Percentiles rank a stretch among this genome's conserved stretches.
These are phyloP conservation scores for Hippocampus guttulatus DNA, from an alignment of 2,113 vertebrate species.

Conservation along the genomic window DNA sequence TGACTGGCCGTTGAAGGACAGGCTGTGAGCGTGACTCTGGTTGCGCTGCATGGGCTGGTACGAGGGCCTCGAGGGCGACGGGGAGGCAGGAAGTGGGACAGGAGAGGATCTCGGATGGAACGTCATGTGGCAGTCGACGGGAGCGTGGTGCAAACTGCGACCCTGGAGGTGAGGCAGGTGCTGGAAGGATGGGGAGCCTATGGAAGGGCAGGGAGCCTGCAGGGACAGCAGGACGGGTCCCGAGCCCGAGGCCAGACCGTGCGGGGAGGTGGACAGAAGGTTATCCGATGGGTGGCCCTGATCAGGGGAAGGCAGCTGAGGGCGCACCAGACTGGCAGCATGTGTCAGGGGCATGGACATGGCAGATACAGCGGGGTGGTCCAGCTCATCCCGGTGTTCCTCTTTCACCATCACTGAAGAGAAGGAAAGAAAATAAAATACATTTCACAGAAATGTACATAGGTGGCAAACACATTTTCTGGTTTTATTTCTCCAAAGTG, in stretches of 20 bases:
- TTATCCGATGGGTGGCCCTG: conserved; percentile 79
- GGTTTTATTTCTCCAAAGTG: not conserved
- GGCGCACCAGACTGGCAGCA: conserved; percentile 69
- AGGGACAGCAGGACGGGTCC: conserved; percentile 79
- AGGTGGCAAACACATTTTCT: too few species aligned
- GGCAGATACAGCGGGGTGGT: conserved; percentile 77
- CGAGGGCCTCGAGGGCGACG: conserved; percentile 73
- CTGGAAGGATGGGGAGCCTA: conserved; percentile 82
- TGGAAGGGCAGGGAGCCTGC: conserved; percentile 74
- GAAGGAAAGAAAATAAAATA: conserved; percentile 8
- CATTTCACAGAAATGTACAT: not conserved
- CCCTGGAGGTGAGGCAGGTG: conserved; percentile 86
- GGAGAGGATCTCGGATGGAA: conserved; percentile 81
- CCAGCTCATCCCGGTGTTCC: conserved; percentile 89
- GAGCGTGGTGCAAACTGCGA: conserved; percentile 78
- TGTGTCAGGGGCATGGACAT: conserved; percentile 79
- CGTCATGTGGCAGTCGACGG: conserved; percentile 84
- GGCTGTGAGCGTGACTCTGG: conserved; percentile 48
- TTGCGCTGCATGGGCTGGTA: conserved; percentile 86
- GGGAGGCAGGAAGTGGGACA: conserved; percentile 58
- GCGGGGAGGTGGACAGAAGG: conserved; percentile 81
- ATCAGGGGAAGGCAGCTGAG: conserved; percentile 86
- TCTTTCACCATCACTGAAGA: conserved; percentile 88
- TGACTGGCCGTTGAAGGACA: conserved; percentile 85
- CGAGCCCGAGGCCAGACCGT: conserved; percentile 80